phyloP scores from a whole-genome alignment of 2,797 vertebrate species.

The Odontamblyopus lacepedii region DNA sequence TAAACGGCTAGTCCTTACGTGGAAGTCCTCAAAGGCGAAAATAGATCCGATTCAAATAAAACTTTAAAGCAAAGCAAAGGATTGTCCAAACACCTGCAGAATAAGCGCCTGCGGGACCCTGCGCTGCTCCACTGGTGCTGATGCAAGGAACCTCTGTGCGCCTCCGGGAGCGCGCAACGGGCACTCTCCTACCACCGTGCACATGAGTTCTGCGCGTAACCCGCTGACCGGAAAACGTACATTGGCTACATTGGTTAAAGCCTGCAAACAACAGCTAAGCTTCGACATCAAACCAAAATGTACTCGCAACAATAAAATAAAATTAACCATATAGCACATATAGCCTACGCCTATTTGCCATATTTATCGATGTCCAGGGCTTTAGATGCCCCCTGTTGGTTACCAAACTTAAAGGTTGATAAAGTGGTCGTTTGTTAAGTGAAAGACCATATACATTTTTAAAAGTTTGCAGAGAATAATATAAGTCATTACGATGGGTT shows the following conservation, averaged over 20 bases:
- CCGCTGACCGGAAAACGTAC: background rate
- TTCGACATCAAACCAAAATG: background rate
- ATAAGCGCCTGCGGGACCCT: slow-evolving; percentile 33
- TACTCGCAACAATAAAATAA: background rate
- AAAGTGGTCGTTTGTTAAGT: background rate
- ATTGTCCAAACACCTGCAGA: background rate
- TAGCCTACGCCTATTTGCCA: no score
- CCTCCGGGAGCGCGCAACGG: slow-evolving; percentile 24
- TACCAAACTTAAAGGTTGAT: background rate
- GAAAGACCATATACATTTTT: background rate
- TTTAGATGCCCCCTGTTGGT: background rate
- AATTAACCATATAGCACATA: background rate
- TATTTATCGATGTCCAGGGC: background rate
- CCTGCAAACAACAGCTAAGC: background rate
- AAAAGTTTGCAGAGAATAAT: slow-evolving; percentile 8
- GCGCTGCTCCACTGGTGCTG: slow-evolving; percentile 38
- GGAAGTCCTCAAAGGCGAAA: background rate
- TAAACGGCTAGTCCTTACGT: background rate
- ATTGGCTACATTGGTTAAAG: background rate
- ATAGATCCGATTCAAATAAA: background rate
- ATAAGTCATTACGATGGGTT: slow-evolving; percentile 8
- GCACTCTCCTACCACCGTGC: slow-evolving; percentile 31
- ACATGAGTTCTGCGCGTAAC: slow-evolving; percentile 19
- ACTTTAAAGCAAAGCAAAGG: background rate
- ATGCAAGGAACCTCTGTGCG: slow-evolving; percentile 26